phyloP scores from a whole-genome alignment of 2,113 vertebrate species.

The Laticauda colubrina region DNA sequence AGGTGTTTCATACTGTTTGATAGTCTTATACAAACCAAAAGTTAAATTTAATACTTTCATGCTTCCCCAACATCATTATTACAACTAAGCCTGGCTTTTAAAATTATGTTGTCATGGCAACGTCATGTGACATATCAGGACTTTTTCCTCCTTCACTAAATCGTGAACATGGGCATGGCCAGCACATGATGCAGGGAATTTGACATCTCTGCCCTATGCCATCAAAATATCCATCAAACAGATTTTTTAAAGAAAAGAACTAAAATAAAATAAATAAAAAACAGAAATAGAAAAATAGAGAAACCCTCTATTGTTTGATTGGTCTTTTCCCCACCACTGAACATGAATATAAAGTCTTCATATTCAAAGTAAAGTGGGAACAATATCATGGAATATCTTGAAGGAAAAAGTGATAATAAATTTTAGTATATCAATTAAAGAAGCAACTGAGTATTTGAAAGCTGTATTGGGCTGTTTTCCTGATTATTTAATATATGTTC shows the following conservation, averaged over 20 bases:
- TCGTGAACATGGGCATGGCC: too few species aligned
- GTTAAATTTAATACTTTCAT: constrained; percentile 7
- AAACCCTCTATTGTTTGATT: background rate
- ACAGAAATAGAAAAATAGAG: background rate
- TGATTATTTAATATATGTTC: background rate
- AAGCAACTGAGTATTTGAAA: background rate
- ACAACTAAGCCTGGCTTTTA: background rate
- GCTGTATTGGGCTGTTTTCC: background rate
- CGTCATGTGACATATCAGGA: too few species aligned
- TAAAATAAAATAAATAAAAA: background rate
- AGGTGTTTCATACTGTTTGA: background rate
- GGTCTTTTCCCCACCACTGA: background rate
- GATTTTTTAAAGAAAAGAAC: background rate
- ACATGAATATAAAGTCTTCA: background rate
- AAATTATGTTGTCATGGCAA: too few species aligned
- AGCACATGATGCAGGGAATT: too few species aligned
- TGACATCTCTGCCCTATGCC: background rate
- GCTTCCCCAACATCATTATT: background rate
- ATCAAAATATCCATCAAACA: constrained; percentile 12
- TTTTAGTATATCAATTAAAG: background rate
- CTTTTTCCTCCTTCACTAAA: too few species aligned
- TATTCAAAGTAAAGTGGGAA: background rate
- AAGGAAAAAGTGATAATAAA: background rate
- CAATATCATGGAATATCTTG: background rate
- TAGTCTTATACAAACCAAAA: background rate